Base-by-base conservation (phyloP, 2,113 vertebrate species). In the Sitta europaea region DNA sequence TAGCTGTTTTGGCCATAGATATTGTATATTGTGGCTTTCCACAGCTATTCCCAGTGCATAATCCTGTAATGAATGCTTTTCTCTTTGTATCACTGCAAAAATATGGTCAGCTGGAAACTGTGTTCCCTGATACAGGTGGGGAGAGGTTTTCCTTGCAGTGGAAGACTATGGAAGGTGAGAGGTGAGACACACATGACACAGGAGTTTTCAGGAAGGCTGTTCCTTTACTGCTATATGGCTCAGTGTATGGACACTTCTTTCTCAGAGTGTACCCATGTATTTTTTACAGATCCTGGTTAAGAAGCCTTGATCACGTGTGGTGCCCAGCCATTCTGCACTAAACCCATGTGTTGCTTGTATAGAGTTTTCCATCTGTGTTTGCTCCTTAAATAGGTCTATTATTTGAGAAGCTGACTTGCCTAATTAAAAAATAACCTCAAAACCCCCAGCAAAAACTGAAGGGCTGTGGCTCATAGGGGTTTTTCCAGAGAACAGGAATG, bases 101-200 rank as follows among this genome's bases (percentile, higher is more conserved):
- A 48, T 42, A 29, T 2, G 12, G 14, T 63, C 36, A 55, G 24
- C 12, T 88, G 66, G 72, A 71, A 92, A 43, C 1, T 47, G 2
- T 21, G 27, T 63, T 85, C 31, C 50, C 40, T 79, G 10, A 18
- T 76, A 31, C 2, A 20, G 14, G 13, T 36, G 27, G 38, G 53
- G 16, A 82, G 38, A 47, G 9, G 3, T 28, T 67, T 88, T 58
- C n/a, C n/a, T 59, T 59, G 40, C 59, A 81, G 16, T 23, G 9
- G 38, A 78, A 50, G 16, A 31, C 36, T 27, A 31, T 47, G 53
- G 53, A 59, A 16, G 28, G 16, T 58, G 18, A 66, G 38, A 27
- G 6, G 3, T 35, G 50, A 59, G 9, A 62, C 7, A 20, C 9
- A 24, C 3, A 4, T 0, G 2, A 14, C 54, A 21, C 9, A 29